These are phyloP conservation scores for Aldabrachelys gigantea DNA, from an alignment of 2,113 vertebrate genomes.

Conservation along the genomic window DNA sequence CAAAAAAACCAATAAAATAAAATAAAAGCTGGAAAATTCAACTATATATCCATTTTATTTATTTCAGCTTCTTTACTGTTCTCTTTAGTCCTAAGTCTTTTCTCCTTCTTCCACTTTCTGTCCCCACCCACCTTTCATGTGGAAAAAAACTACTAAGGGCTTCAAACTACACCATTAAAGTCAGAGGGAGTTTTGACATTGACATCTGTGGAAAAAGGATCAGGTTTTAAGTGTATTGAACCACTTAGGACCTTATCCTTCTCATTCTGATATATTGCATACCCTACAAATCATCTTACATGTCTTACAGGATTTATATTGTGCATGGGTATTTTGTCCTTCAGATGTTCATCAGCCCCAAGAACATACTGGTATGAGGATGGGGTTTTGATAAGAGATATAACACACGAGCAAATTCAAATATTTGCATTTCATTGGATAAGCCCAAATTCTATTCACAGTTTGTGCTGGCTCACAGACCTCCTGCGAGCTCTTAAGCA, in stretches of 20 bases:
- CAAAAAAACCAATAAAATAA: not conserved
- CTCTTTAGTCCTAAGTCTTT: not conserved
- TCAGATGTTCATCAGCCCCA: not conserved
- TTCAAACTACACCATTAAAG: not conserved
- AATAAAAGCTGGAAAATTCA: not conserved
- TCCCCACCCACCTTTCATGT: conserved; percentile 20
- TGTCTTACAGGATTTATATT: conserved; percentile 4
- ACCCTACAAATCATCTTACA: not conserved
- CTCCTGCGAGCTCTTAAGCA: not conserved
- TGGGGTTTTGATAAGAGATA: not conserved
- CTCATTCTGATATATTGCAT: not conserved
- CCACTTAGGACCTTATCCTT: not conserved
- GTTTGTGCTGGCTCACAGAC: not conserved
- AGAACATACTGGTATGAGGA: not conserved
- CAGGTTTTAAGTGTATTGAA: not conserved
- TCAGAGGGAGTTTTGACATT: conserved; percentile 5
- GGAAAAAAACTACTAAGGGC: not conserved
- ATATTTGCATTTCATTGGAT: not conserved
- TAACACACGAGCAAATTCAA: conserved; percentile 41
- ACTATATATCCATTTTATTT: conserved; percentile 4
- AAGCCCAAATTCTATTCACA: not conserved
- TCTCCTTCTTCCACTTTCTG: not conserved
- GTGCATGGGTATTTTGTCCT: not conserved
- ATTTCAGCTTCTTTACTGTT: not conserved
- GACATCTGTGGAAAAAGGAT: not conserved